Evolutionary conservation across 1,140 invertebrate genomes (phyloP).

Genomic region (Nephotettix cincticeps): DNA sequence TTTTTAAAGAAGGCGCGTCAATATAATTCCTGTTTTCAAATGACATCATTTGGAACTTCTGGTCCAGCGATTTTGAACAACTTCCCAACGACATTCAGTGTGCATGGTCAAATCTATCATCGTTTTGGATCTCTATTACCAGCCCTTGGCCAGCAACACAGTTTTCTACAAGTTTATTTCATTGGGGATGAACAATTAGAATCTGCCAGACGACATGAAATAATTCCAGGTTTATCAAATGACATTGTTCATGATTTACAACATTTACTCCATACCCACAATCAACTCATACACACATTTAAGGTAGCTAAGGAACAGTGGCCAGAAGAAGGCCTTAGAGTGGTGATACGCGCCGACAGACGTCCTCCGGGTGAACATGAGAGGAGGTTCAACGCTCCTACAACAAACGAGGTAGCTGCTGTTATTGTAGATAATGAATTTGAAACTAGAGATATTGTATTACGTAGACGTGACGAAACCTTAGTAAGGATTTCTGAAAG

Average conservation of each 20-base stretch:
- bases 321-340: slow-evolving; percentile 25
- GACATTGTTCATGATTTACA: slow-evolving; percentile 34
- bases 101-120: too few species aligned
- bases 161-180: slow-evolving; percentile 50
- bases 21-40: too few species aligned
- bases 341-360: slow-evolving; percentile 41
- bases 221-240: background rate
- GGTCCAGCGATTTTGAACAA: too few species aligned
- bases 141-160: too few species aligned
- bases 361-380: slow-evolving; percentile 41
- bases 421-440: too few species aligned
- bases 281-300: slow-evolving; percentile 39
- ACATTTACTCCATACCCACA: slow-evolving; percentile 38
- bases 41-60: too few species aligned
- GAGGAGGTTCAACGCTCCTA: slow-evolving; percentile 40
- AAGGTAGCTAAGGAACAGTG: slow-evolving; percentile 40
- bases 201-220: slow-evolving; percentile 19
- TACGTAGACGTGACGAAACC: slow-evolving; percentile 34
- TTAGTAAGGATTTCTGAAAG: slow-evolving; percentile 35
- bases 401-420: slow-evolving; percentile 35
- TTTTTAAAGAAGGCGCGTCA: too few species aligned
- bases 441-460: too few species aligned
- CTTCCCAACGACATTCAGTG: too few species aligned
- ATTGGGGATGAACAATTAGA: too few species aligned
- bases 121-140: slow-evolving; percentile 44